Evolutionary conservation across 1,140 invertebrate genomes (phyloP).

Genomic region (Hypothenemus hampei): DNA sequence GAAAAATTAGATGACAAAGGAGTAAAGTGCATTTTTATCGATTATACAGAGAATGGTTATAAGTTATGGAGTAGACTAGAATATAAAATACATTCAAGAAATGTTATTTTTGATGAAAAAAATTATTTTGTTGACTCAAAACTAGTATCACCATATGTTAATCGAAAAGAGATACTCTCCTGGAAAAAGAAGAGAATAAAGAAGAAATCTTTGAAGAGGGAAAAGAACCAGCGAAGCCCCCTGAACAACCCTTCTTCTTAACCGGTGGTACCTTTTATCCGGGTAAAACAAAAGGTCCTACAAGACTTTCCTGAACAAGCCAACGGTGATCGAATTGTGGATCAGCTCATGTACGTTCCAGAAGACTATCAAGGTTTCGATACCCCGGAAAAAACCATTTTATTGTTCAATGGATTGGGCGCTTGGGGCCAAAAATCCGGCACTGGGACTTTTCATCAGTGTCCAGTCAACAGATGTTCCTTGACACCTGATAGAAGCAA

Average conservation of each 20-base stretch:
- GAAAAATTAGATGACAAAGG: too few relatives aligned
- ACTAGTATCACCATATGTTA: too few relatives aligned
- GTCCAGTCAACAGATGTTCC: constrained; percentile 64
- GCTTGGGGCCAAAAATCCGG: constrained; percentile 73
- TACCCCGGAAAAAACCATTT: constrained; percentile 64
- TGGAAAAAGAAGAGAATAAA: too few relatives aligned
- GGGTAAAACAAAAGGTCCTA: constrained; percentile 29
- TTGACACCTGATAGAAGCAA: constrained; percentile 68
- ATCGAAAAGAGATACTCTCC: too few relatives aligned
- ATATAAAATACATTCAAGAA: too few relatives aligned
- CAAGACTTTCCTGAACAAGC: constrained; percentile 47
- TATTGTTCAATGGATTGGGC: constrained; percentile 76
- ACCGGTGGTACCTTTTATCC: constrained; percentile 37
- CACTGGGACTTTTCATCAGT: constrained; percentile 59
- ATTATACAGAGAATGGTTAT: too few relatives aligned
- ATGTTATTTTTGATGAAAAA: too few relatives aligned
- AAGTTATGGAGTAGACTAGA: too few relatives aligned
- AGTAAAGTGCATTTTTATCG: too few relatives aligned
- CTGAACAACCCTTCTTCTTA: constrained; percentile 39
- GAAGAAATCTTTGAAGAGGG: too few relatives aligned
- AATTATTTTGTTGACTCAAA: too few relatives aligned
- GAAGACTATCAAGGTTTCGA: constrained; percentile 54
- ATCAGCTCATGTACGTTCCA: constrained; percentile 73
- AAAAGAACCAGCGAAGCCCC: constrained; percentile 13
- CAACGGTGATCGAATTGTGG: constrained; percentile 61